Percentiles rank a stretch among this genome's conserved stretches.
Conservation (phyloP, 2,888 invertebrate species). For the Drosophila lutescens region DNA sequence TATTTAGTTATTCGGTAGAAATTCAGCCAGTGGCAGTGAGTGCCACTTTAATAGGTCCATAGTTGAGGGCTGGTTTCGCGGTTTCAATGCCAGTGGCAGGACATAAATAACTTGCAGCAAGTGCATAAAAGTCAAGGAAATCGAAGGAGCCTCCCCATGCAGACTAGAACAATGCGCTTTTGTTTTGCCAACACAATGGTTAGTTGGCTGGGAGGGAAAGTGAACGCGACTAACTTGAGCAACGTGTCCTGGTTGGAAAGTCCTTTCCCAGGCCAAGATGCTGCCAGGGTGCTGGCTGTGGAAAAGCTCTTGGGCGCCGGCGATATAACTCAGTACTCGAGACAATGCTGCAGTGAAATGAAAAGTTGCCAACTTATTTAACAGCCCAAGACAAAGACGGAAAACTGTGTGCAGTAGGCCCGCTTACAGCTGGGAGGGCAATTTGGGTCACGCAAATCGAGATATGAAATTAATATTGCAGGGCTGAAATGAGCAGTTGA, state of each 20-base stretch:
- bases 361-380: constrained; percentile 73
- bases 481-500: constrained; percentile 46
- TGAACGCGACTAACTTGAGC: constrained; percentile 68
- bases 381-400: constrained; percentile 39
- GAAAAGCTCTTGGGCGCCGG: constrained; percentile 29
- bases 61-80: constrained; percentile 18
- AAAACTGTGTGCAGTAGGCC: constrained; percentile 43
- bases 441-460: constrained; percentile 76
- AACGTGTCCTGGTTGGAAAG: constrained; percentile 63
- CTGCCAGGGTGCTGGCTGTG: constrained; percentile 34
- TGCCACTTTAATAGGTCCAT: constrained; percentile 41
- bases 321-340: constrained; percentile 26
- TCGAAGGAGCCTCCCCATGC: constrained; percentile 63
- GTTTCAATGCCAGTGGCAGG: constrained; percentile 68
- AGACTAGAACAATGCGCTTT: constrained; percentile 75
- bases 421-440: constrained; percentile 46
- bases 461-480: constrained; percentile 76
- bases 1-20: constrained; percentile 17
- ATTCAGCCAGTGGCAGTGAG: constrained; percentile 1
- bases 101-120: constrained; percentile 79
- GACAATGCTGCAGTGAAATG: constrained; percentile 56
- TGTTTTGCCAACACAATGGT: constrained; percentile 71
- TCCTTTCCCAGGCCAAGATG: constrained; percentile 18
- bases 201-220: constrained; percentile 23
- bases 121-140: constrained; percentile 79